Conservation (phyloP, 1,140 invertebrate genomes). For the Latrodectus geometricus region DNA sequence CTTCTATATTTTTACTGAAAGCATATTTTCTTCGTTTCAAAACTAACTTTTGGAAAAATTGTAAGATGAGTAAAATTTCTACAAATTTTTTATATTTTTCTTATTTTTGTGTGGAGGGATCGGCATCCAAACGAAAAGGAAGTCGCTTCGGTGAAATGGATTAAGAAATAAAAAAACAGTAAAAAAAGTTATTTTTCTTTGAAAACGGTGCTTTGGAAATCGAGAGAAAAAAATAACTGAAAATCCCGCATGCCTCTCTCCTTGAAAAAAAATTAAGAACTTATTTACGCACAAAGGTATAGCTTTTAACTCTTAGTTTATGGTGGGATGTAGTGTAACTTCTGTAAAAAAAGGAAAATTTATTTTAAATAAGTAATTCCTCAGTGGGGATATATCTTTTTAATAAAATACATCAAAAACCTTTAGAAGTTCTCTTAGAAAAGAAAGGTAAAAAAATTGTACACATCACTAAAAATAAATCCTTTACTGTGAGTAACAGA, state of each 20-base stretch:
- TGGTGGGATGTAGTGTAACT: background rate
- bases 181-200: background rate
- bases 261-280: conserved; percentile 18
- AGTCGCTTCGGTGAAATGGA: conserved; percentile 9
- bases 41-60: no score
- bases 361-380: conserved; percentile 30
- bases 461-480: no score
- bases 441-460: no score
- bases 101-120: background rate
- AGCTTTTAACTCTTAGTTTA: background rate
- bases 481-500: no score
- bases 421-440: background rate
- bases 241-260: background rate
- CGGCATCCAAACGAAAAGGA: conserved; percentile 19
- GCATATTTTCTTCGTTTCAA: no score
- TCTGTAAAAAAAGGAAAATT: conserved; percentile 3
- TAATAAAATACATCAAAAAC: background rate
- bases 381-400: background rate
- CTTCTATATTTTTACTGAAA: no score
- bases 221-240: background rate
- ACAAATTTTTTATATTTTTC: no score
- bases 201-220: background rate
- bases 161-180: background rate
- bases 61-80: no score
- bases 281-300: conserved; percentile 29